These are phyloP conservation scores for Paragorgia papillata DNA, from an alignment of 92 coral and sea anemone species.

Conservation along the genomic window DNA sequence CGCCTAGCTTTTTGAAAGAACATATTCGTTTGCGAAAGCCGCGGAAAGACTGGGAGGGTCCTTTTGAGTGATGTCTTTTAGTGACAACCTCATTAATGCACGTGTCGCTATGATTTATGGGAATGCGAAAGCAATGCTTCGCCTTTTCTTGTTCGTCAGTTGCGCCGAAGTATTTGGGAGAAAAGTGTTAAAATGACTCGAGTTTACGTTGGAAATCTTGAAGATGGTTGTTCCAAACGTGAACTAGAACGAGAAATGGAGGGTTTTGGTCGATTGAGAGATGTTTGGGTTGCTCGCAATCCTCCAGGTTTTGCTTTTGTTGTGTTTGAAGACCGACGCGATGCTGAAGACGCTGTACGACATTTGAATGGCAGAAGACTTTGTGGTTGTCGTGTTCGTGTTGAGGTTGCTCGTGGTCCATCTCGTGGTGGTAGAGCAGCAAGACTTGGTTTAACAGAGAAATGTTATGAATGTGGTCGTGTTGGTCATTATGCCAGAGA, in stretches of 20 bases:
- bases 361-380: conserved; percentile 74
- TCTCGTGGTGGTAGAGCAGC: conserved; percentile 93
- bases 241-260: conserved; percentile 91
- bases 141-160: too few relatives aligned
- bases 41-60: too few relatives aligned
- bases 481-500: conserved; percentile 93
- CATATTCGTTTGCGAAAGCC: too few relatives aligned
- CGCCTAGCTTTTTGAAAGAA: too few relatives aligned
- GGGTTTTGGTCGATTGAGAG: conserved; percentile 82
- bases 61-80: too few relatives aligned
- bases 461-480: conserved; percentile 96
- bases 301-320: conserved; percentile 99
- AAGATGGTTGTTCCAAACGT: conserved; percentile 89
- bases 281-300: conserved; percentile 98
- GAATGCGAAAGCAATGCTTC: too few relatives aligned
- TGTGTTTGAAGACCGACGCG: conserved; percentile 91
- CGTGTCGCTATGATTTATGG: conserved; percentile 47
- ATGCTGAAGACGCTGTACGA: conserved; percentile 90
- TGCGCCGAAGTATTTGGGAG: too few relatives aligned
- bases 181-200: conserved; percentile 59
- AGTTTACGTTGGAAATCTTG: conserved; percentile 93
- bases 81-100: too few relatives aligned
- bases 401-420: conserved; percentile 96
- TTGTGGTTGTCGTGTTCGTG: conserved; percentile 81
- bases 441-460: conserved; percentile 76